Conservation (phyloP, 2,113 vertebrate genomes). For the Nipponia nippon region DNA sequence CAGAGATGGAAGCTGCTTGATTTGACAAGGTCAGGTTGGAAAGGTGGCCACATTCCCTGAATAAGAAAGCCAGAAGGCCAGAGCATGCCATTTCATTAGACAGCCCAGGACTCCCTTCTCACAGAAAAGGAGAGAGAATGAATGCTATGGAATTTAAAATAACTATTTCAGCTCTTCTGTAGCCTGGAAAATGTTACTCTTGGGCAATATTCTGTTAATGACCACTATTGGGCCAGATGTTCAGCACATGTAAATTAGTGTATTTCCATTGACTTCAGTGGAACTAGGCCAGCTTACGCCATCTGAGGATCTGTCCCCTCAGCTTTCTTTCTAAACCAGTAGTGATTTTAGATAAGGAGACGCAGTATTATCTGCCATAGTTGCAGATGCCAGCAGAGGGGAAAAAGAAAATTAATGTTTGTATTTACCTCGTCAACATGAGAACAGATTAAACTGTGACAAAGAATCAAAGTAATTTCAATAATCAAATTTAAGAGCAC, state of each 20-base stretch:
- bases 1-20: neutral
- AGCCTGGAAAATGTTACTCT: constrained; percentile 23
- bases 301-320: neutral
- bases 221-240: constrained; percentile 30
- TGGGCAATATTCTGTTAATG: constrained; percentile 31
- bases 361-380: neutral
- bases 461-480: neutral
- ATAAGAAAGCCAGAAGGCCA: constrained; percentile 13
- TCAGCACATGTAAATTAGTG: constrained; percentile 6
- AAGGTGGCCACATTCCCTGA: neutral
- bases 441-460: neutral
- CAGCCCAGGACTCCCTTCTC: neutral
- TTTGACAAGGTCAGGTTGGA: neutral
- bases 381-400: neutral
- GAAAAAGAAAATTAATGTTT: neutral
- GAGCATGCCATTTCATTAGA: neutral
- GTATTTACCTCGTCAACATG: neutral
- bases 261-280: constrained; percentile 14
- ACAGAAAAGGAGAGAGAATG: neutral
- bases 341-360: neutral
- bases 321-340: neutral
- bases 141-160: neutral
- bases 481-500: neutral
- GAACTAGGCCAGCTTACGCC: neutral
- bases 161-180: constrained; percentile 19